Evolutionary conservation across 1,140 invertebrate genomes (phyloP).

Genomic region (Meloidogyne chitwoodi): DNA sequence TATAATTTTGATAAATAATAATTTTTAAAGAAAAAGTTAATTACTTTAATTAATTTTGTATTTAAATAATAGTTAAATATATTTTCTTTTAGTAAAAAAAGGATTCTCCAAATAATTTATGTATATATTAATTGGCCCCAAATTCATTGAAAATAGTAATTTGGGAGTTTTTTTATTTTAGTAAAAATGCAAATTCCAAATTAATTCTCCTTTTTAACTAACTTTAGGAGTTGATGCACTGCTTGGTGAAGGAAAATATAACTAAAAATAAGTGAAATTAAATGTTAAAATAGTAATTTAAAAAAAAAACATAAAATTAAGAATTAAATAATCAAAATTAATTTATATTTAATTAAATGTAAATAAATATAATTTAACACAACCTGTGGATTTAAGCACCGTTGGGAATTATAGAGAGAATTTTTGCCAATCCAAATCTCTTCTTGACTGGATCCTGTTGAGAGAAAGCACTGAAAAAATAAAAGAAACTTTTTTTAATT

Average conservation of each 20-base stretch:
- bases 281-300: not conserved
- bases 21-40: too few species aligned
- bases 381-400: slow-evolving; percentile 52
- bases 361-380: slow-evolving; percentile 3
- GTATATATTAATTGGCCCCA: too few species aligned
- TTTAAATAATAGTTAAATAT: too few species aligned
- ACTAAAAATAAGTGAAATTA: not conserved
- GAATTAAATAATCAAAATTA: too few species aligned
- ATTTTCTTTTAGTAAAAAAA: too few species aligned
- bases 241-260: not conserved
- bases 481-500: too few species aligned
- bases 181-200: not conserved
- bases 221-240: not conserved
- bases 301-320: not conserved
- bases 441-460: slow-evolving; percentile 48
- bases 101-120: not conserved
- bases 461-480: slow-evolving; percentile 32
- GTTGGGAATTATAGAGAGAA: slow-evolving; percentile 34
- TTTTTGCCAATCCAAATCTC: slow-evolving; percentile 58
- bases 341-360: not conserved
- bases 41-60: too few species aligned
- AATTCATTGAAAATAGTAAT: too few species aligned
- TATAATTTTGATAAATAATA: too few species aligned
- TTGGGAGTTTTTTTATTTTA: too few species aligned
- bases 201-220: not conserved